Base-by-base conservation (phyloP, 2,888 invertebrate species). In the Ectobius pallidus region DNA sequence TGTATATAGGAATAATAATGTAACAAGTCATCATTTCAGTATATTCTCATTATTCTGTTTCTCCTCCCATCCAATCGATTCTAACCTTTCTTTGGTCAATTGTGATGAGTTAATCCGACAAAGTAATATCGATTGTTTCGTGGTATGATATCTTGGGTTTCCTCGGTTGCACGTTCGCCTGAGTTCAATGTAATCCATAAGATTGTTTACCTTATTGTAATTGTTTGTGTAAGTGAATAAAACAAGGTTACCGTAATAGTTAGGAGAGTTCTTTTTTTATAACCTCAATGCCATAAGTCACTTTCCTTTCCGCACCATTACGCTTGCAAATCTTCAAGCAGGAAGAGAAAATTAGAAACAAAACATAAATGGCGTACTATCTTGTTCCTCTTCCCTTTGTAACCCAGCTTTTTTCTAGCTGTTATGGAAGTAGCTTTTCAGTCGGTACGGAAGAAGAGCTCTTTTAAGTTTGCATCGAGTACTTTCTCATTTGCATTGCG, bases 181-280 rank as follows among this genome's bases (percentile, higher is more conserved):
- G 22, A 25, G 52, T 52, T 52, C 25, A 52, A 52, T 25, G 25
- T 25, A 52, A 25, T 11, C 3, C 14, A 52, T 52, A 14, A 52
- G 22, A 25, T 25, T 55, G 2, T 55, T 58, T 58, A 58, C 30
- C 11, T 30, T n/a, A 46, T 46, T 65, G 65, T 65, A 46, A 65
- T 46, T 44, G 25, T 65, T 65, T 65, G 27, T 46, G 65, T 65
- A 65, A 65, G 46, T 9, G 20, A n/a, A 65, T n/a, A n/a, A 65
- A 44, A 65, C 44, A 65, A 65, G n/a, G 18, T n/a, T 32, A 30
- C 30, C 16, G 25, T n/a, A 32, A 30, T 25, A 3, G n/a, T 58
- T 25, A 25, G 52, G 25, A 52, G 25, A 22, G 52, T 25, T 14
- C 16, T 4, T 25, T 55, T 55, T 49, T 9, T 16, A 22, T 2